A percentile compares a stretch with the other conserved stretches of the same genome.
Evolutionary conservation across 2,888 invertebrate species (phyloP).

Genomic region (Lamproptera curius): DNA sequence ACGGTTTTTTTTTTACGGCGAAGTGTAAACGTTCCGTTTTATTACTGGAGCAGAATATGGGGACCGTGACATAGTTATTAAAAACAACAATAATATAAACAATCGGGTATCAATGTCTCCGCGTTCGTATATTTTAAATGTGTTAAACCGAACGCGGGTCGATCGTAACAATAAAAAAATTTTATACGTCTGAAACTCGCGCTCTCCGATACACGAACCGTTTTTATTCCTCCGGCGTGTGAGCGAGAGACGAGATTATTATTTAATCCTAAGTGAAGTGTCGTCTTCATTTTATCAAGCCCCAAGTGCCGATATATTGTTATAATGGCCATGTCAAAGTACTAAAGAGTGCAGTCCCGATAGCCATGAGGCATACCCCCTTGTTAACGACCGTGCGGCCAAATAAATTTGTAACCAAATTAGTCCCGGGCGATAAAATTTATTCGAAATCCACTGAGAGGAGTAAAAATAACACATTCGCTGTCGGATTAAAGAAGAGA

Average conservation of each 20-base stretch:
- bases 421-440: conserved; percentile 77
- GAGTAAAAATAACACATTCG: conserved; percentile 78
- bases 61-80: conserved; percentile 55
- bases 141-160: conserved; percentile 47
- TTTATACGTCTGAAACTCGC: conserved; percentile 51
- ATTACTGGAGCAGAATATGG: conserved; percentile 32
- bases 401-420: conserved; percentile 79
- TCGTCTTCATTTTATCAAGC: conserved; percentile 75
- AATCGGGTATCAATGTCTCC: conserved; percentile 48
- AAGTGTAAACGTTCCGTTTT: conserved; percentile 28
- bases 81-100: conserved; percentile 50
- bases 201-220: conserved; percentile 32
- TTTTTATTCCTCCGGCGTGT: conserved; percentile 38
- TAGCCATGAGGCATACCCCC: conserved; percentile 71
- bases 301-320: conserved; percentile 72
- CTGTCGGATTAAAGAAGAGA: conserved; percentile 76
- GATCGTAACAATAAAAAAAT: conserved; percentile 58
- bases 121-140: conserved; percentile 47
- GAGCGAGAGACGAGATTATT: conserved; percentile 52
- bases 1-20: conserved; percentile 23
- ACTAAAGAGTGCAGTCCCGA: conserved; percentile 70
- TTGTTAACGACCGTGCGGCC: conserved; percentile 75
- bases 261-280: conserved; percentile 73
- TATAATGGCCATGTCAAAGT: conserved; percentile 65
- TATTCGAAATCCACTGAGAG: conserved; percentile 75